These are phyloP conservation scores for Pseudolycoriella hygida DNA, from an alignment of 2,888 invertebrate genomes.

Conservation along the genomic window DNA sequence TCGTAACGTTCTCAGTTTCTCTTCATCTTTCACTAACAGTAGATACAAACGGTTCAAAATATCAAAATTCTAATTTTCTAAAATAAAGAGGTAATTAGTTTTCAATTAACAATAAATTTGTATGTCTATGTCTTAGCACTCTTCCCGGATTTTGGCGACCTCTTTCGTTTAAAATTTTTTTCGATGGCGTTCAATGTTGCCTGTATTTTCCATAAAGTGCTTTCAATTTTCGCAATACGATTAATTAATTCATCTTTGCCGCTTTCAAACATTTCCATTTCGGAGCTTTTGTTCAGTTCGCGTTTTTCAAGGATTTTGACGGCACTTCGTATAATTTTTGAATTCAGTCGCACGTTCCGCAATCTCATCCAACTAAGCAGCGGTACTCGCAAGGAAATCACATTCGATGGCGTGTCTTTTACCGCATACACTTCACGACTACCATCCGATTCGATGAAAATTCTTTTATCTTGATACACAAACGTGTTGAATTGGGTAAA, in stretches of 20 bases:
- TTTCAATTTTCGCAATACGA: background rate
- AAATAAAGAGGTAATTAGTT: too few relatives aligned
- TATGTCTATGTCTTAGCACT: too few relatives aligned
- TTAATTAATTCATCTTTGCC: background rate
- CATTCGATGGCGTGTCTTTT: background rate
- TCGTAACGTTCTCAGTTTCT: too few relatives aligned
- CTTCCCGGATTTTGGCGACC: too few relatives aligned
- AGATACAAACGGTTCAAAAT: too few relatives aligned
- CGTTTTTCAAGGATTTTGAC: background rate
- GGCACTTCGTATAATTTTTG: background rate
- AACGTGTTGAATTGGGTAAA: constrained; percentile 1
- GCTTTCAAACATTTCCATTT: background rate
- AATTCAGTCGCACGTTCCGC: background rate
- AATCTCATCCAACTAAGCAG: background rate
- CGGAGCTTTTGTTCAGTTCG: background rate
- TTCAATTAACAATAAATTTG: too few relatives aligned
- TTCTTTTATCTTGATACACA: background rate
- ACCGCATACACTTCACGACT: background rate
- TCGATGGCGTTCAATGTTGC: too few relatives aligned
- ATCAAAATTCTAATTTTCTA: too few relatives aligned
- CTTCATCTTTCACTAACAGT: too few relatives aligned
- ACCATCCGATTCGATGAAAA: background rate
- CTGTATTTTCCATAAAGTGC: background rate
- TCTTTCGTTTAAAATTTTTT: too few relatives aligned
- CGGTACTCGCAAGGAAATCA: background rate